Evolutionary conservation across 2,113 vertebrate species (phyloP), one percentile per base, ranked within the genome.

Genomic region (Fulmarus glacialis): DNA sequence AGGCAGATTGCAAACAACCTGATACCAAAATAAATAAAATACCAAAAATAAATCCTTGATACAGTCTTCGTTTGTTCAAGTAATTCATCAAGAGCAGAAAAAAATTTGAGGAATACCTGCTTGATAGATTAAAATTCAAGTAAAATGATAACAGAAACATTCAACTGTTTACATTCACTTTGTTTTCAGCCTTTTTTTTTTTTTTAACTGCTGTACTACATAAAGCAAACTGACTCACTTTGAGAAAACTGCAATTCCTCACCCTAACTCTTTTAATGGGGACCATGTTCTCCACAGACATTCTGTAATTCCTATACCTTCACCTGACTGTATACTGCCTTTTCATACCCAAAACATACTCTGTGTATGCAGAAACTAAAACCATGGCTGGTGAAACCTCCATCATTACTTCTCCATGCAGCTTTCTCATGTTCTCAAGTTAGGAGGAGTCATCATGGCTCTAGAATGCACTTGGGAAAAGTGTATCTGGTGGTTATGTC

Each of bases 41-140:
- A n/a, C n/a, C n/a, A n/a, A 81, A 66, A 92, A 82, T 16, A 91
- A 95, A 91, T 55, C 81, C 77, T 55, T 47, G 75, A 84, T 42
- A 55, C 92, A 96, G 75, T 18, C 72, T 42, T 0, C 3, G 0
- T 81, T 89, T 84, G 55, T 74, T 59, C 67, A 88, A 50, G 47
- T 67, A 82, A 82, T 82, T 93, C 34, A 80, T 67, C 74, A 75
- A 43, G 66, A 79, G 68, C 29, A 52, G n/a, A 88, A 90, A 18
- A 18, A 85, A 93, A 93, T 91, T 32, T 55, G 52, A 94, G 52
- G 70, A 95, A 79, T 63, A 95, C 30, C 47, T 90, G 70, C 62
- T 34, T 80, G 43, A 90, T 1, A 72, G 78, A 78, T 71, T 29
- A 83, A 84, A 78, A 93, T 50, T 43, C 77, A 77, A 71, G 43